Base-by-base conservation (phyloP, 2,797 vertebrate genomes). In the Hephaestus fuliginosus region DNA sequence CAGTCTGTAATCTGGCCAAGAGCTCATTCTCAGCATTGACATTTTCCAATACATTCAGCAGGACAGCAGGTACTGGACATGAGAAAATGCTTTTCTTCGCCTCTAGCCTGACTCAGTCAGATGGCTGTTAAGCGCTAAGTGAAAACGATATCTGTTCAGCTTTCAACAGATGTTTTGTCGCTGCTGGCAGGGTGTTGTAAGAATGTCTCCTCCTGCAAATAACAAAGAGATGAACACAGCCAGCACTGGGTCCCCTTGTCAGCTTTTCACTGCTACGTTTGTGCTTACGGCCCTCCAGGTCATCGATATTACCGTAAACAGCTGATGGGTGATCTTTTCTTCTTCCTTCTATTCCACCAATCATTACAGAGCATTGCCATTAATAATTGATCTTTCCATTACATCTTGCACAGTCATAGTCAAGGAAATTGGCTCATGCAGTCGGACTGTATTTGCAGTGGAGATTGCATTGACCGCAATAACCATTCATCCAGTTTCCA, bases 11-110 rank as follows among this genome's bases (percentile, higher is more conserved):
- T 70, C 68, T 71, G 81, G 71, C 78, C 80, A 44, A 48, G 65
- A 63, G 60, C 80, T 86, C 71, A 48, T 78, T 85, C 73, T n/a
- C 36, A 66, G 55, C 51, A 3, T 56, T 69, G 83, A 75, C 71
- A 69, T 60, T 33, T 64, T 78, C 70, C 52, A 65, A 28, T 68
- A 48, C 53, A 25, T 70, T 69, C 48, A 74, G 41, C 60, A 20
- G 65, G 60, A 33, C 53, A 69, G 48, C 61, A 63, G 43, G 17
- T 49, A 63, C 63, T 44, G 46, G 69, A 77, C n/a, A 12, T 55
- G 20, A 79, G 43, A 41, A 60, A 67, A 58, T 10, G 30, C 65
- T 75, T 71, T 41, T 62, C 51, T 41, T 58, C 18, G 49, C 33
- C 49, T 44, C 17, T 25, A 51, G 22, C 51, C 30, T 70, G 30